Percentiles rank a stretch among this genome's conserved stretches.
Conservation (phyloP, 2,888 invertebrate species). For the Autographa pulchrina region DNA sequence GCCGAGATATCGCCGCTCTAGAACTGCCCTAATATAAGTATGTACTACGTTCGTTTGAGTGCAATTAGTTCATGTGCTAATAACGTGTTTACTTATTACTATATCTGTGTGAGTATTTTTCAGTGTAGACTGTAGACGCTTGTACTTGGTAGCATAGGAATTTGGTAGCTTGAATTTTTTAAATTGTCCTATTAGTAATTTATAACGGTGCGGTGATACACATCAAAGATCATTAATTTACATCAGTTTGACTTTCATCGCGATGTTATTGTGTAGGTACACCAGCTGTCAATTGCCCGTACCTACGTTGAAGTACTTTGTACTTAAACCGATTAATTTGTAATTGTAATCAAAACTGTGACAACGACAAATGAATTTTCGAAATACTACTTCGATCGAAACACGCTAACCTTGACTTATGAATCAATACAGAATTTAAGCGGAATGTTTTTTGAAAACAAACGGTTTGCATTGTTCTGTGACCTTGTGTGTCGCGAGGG, state of each 20-base stretch:
- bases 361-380: background rate
- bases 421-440: slow-evolving; percentile 7
- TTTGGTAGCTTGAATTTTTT: background rate
- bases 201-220: too few relatives aligned
- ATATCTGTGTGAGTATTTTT: background rate
- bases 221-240: background rate
- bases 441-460: slow-evolving; percentile 17
- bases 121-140: background rate
- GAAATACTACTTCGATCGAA: slow-evolving; percentile 1
- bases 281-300: background rate
- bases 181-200: too few relatives aligned
- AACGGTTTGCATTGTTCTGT: slow-evolving; percentile 30
- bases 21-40: slow-evolving; percentile 28
- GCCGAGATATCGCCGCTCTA: slow-evolving; percentile 30
- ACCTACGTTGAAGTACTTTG: background rate
- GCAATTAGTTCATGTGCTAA: background rate
- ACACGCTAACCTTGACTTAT: slow-evolving; percentile 15
- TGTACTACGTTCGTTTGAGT: background rate
- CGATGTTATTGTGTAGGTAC: background rate
- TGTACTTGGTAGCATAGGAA: background rate
- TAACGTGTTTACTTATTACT: slow-evolving; percentile 3
- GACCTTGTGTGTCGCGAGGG: slow-evolving; percentile 21
- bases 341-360: background rate
- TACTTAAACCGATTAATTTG: background rate
- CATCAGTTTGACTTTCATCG: background rate